Evolutionary conservation across 2,113 vertebrate genomes (phyloP).

Genomic region (Pelvicachromis taeniatus): DNA sequence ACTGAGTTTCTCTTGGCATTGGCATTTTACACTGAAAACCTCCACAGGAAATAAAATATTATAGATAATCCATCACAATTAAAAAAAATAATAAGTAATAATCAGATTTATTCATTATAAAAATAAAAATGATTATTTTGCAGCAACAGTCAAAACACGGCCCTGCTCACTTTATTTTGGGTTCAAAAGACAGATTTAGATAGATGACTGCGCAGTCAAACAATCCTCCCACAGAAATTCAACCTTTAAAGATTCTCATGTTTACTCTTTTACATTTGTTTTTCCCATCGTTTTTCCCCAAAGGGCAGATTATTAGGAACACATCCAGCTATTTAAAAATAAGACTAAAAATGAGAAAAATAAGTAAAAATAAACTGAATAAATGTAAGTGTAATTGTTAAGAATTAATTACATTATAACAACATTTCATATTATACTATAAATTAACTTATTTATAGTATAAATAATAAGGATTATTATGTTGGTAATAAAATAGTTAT

Average conservation of each 20-base stretch:
- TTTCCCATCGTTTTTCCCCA: no score
- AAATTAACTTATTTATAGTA: neutral
- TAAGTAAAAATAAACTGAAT: neutral
- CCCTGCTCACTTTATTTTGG: no score
- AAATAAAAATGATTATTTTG: neutral
- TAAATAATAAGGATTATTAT: neutral
- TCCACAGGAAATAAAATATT: neutral
- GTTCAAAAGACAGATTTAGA: neutral
- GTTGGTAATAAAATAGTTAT: no score
- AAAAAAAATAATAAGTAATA: no score
- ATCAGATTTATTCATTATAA: neutral
- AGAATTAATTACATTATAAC: neutral
- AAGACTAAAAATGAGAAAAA: neutral
- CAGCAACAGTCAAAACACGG: neutral
- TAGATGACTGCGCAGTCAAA: neutral
- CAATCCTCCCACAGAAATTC: neutral
- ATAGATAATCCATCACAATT: neutral
- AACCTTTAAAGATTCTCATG: neutral
- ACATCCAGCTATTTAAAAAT: no score
- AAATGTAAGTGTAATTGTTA: neutral
- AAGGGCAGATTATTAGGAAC: no score
- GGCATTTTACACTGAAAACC: neutral
- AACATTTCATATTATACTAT: neutral
- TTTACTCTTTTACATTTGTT: neutral
- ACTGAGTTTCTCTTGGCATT: neutral